Conservation (phyloP, 2,113 vertebrate genomes). For the Oenanthe melanoleuca region DNA sequence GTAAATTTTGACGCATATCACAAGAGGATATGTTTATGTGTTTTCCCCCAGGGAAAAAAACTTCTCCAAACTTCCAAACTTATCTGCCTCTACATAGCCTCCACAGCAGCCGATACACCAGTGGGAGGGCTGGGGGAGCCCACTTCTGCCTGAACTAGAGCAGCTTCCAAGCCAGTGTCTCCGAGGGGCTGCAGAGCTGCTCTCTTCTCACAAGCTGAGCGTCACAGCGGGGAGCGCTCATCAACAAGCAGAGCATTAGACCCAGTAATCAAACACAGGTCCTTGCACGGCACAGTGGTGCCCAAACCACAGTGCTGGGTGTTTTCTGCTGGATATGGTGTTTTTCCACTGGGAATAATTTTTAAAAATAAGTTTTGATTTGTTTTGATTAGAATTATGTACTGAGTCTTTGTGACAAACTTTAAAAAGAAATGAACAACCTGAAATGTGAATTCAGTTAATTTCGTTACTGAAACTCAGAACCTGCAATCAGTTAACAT, state of each 20-base stretch:
- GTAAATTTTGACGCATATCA: background rate
- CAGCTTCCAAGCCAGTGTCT: background rate
- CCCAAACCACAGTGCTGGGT: background rate
- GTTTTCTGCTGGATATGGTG: background rate
- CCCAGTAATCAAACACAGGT: background rate
- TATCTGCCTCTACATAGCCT: background rate
- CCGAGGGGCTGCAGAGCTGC: accelerated
- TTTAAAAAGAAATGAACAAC: conserved; percentile 35
- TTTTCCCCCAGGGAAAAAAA: background rate
- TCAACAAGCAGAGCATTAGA: background rate
- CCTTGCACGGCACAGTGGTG: background rate
- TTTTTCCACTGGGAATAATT: background rate
- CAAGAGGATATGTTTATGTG: background rate
- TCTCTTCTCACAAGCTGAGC: background rate
- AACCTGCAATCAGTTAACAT: conserved; percentile 74
- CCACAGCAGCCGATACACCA: accelerated
- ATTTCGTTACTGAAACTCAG: conserved; percentile 62
- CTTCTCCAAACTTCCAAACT: background rate
- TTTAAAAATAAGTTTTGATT: conserved; percentile 29
- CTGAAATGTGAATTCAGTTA: conserved; percentile 64
- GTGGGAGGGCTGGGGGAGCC: background rate
- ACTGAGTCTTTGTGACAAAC: conserved; percentile 32
- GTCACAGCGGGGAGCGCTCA: accelerated
- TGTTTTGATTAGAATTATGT: conserved; percentile 58
- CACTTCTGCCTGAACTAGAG: background rate